Conservation (phyloP, 2,797 vertebrate genomes). For the Psittacula derbiana region DNA sequence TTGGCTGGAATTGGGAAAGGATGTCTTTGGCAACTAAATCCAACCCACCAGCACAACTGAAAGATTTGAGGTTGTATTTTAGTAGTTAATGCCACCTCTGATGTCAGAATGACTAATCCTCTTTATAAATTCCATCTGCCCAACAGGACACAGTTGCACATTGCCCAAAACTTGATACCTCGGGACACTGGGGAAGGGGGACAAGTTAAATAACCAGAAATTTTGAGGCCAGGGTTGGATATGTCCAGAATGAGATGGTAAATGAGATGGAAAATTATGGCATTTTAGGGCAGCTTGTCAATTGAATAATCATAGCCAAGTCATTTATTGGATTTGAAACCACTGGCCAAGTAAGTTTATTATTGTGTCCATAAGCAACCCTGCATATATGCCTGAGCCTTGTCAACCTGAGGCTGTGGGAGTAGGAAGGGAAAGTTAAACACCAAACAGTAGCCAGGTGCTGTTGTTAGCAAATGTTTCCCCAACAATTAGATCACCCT, state of each 20-base stretch:
- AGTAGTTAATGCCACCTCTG: background rate
- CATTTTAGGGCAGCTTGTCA: background rate
- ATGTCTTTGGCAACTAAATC: background rate
- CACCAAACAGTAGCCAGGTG: constrained; percentile 34
- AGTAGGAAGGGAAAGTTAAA: constrained; percentile 22
- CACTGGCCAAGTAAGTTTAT: background rate
- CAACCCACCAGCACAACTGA: background rate
- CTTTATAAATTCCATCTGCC: background rate
- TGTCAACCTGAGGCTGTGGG: background rate
- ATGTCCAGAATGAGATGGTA: background rate
- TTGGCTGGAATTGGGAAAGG: background rate
- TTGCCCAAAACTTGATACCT: background rate
- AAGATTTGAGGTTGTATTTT: background rate
- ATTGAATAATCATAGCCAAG: background rate
- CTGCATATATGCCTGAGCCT: background rate
- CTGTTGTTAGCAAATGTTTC: constrained; percentile 25
- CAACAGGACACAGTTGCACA: background rate
- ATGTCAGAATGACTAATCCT: background rate
- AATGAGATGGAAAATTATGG: background rate
- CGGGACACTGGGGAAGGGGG: background rate
- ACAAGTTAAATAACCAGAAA: background rate
- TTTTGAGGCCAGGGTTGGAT: background rate
- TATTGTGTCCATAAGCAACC: background rate
- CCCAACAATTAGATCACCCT: background rate
- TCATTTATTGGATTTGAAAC: background rate